Evolutionary conservation across 2,888 invertebrate species (phyloP), one percentile per base, ranked within the genome.

Genomic region (Ceriagrion tenellum): DNA sequence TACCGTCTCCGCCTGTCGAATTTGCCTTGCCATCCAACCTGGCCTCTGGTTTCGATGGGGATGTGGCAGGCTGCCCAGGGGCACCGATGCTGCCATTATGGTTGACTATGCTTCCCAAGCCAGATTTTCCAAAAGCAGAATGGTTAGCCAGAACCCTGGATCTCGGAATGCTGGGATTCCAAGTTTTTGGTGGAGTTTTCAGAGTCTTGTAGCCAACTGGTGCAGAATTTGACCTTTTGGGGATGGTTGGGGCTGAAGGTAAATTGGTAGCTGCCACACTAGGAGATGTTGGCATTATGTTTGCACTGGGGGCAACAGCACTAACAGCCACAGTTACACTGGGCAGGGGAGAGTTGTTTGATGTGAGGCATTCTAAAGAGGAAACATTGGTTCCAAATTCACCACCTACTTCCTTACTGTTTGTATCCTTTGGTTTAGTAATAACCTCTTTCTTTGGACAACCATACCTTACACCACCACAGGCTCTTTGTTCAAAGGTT

Each of bases 81-180:
- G 3, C 95, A 95, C 18, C 95, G 56, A 95, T 95, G 95, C 47
- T 95, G 95, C 95, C 96, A 96, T 35, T 96, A 95, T 74, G 96
- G 96, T 95, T 96, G 96, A 63, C 91, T 91, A 95, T 18, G 90
- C 81, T 96, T 96, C 81, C 91, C 90, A 95, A 16, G 90, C 81
- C 13, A 95, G 95, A 26, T 81, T 95, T 95, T 95, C 95, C 40
- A 89, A 88, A 88, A 56, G 93, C 97, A 96, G 96, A 96, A 56
- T 97, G 97, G 96, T 97, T 97, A 74, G 97, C 97, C 26, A 96
- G 96, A 0, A 97, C 97, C 0, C 97, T 96, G 63, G 96, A 95
- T 90, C 97, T 97, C 2, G 97, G 97, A 74, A 98, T 97, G 89
- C 97, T 97, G 6, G 98, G 98, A 96, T 98, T 98, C 98, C 98